These are phyloP conservation scores for Trissonchulus latispiculum DNA, from an alignment of 2,888 invertebrate species.

Conservation along the genomic window DNA sequence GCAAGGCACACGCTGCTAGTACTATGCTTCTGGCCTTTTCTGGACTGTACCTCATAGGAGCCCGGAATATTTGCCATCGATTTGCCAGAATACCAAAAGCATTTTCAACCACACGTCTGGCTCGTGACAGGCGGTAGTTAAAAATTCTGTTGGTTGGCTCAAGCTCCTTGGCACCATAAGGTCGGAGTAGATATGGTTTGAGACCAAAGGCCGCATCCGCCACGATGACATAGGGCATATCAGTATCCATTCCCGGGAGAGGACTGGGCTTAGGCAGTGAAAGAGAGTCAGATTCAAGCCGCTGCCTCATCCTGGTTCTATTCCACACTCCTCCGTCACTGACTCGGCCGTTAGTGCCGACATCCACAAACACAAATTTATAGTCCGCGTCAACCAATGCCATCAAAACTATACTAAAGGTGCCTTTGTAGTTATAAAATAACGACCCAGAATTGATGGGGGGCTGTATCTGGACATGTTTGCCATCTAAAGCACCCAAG, in stretches of 20 bases:
- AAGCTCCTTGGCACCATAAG: neutral
- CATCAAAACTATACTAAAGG: no score
- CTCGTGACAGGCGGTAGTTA: neutral
- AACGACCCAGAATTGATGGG: neutral
- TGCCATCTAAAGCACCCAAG: conserved; percentile 14
- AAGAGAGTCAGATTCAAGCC: no score
- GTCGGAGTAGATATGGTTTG: neutral
- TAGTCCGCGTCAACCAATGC: conserved; percentile 18
- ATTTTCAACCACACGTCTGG: neutral
- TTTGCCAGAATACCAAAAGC: no score
- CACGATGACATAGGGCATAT: neutral
- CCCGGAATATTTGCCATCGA: no score
- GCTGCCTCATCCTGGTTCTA: no score
- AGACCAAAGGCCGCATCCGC: neutral
- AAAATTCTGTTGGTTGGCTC: neutral
- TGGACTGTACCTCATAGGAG: no score
- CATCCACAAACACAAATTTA: conserved; percentile 9
- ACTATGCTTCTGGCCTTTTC: no score
- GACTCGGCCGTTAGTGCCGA: conserved; percentile 6
- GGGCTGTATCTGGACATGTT: neutral
- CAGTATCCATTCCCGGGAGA: neutral
- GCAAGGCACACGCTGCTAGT: no score
- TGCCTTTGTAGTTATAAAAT: conserved; percentile 13
- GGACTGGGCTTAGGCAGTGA: no score
- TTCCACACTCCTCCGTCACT: conserved; percentile 7